A percentile compares a stretch with the other conserved stretches of the same genome.
phyloP scores from a whole-genome alignment of 64 coral and sea anemone genomes.

The Actinia equina region DNA sequence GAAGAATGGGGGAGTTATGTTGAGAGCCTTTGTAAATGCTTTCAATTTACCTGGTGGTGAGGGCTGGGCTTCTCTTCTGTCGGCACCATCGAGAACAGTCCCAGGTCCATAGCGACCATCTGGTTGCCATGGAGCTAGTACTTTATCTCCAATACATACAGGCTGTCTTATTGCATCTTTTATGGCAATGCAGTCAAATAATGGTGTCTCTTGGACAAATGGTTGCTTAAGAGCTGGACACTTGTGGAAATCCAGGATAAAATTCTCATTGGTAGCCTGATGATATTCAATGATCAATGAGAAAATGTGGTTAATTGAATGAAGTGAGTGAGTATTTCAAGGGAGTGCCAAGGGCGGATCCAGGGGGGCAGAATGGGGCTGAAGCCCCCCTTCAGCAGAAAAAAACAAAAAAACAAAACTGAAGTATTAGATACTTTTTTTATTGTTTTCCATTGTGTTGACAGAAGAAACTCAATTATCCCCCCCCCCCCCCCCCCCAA shows the following conservation, averaged over 20 bases:
- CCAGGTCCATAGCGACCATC: constrained; percentile 98
- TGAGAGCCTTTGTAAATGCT: background rate
- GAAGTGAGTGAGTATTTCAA: no score
- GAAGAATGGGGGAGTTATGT: no score
- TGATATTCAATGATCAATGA: background rate
- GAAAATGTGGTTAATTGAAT: background rate
- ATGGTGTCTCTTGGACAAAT: constrained; percentile 69
- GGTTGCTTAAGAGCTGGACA: constrained; percentile 73
- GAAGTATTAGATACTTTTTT: no score
- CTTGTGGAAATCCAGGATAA: constrained; percentile 83
- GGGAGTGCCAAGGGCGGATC: no score
- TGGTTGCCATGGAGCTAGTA: constrained; percentile 94
- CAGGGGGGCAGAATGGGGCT: no score
- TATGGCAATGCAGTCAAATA: constrained; percentile 82
- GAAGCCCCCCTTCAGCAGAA: no score
- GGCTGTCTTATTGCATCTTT: constrained; percentile 81
- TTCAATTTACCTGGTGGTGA: constrained; percentile 33
- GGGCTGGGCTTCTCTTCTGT: constrained; percentile 66
- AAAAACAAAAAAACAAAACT: no score
- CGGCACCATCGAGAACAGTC: constrained; percentile 89
- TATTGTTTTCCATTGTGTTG: no score
- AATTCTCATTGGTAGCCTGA: constrained; percentile 64
- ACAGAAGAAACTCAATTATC: no score
- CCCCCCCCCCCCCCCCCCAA: no score
- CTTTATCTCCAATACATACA: constrained; percentile 94